Base-by-base conservation (phyloP, 2,797 vertebrate genomes). In the Nannoperca australis region DNA sequence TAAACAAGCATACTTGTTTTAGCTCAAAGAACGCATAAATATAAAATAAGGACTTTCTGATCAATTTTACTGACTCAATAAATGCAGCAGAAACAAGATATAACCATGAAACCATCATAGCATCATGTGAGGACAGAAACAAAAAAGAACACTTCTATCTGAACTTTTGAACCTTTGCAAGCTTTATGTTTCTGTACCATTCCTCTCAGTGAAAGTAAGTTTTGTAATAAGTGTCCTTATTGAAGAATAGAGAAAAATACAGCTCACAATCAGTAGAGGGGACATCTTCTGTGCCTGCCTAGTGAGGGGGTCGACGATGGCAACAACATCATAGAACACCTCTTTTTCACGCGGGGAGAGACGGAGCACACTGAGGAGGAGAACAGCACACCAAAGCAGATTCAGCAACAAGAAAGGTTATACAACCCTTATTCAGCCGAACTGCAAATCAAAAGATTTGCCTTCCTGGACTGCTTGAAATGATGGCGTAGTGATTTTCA, bases 271-370 rank as follows among this genome's bases (percentile, higher is more conserved):
- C 78, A 99, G 83, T 56, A 99, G 91, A 22, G 97, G 92, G 56
- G 97, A 89, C 94, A 99, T 94, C 93, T 97, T 98, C 95, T 99
- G 98, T 63, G 97, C 97, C 65, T 97, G 96, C 93, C 97, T 96
- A 7, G 97, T 97, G 77, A 99, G 88, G 7, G 98, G 98, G 89
- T 99, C 98, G 80, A 98, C 94, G 56, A 97, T 82, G 75, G 96
- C 98, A 86, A 97, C 66, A 34, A 98, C 92, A 44, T 99, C 96
- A 78, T 95, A 98, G 91, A 95, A 96, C n/a, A 96, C 94, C 64
- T 97, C 96, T 38, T 94, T 92, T 77, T 97, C 93, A 13, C 93
- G 92, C 10, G 97, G 96, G 44, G 94, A 75, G 2, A 97, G 80
- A 55, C 95, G 96, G 60, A 99, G 88, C 71, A 99, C 84, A 0